phyloP scores from a whole-genome alignment of 64 coral and sea anemone species.

The Porites australiensis region DNA sequence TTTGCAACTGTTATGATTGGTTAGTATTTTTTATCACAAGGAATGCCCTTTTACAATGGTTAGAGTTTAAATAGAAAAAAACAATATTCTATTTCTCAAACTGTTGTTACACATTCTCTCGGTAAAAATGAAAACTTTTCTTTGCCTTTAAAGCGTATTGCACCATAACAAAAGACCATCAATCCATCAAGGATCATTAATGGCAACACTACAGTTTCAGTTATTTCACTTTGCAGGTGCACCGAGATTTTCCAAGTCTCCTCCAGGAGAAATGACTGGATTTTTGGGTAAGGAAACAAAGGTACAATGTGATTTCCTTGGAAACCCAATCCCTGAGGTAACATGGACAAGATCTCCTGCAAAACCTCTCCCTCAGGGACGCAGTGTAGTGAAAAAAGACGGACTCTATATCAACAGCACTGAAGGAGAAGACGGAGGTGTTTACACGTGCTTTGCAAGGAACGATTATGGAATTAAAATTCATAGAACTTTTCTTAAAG shows the following conservation, averaged over 20 bases:
- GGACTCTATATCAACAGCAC: conserved; percentile 22
- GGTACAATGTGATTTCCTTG: conserved; percentile 34
- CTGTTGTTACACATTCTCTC: too few relatives aligned
- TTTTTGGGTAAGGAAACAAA: background rate
- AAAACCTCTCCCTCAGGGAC: conserved; percentile 18
- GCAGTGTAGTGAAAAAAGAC: conserved; percentile 1
- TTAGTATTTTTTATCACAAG: too few relatives aligned
- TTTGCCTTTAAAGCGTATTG: too few relatives aligned
- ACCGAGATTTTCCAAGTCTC: conserved; percentile 32
- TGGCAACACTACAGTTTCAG: too few relatives aligned
- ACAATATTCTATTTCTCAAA: too few relatives aligned
- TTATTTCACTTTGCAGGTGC: background rate
- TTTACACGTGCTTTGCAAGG: conserved; percentile 44
- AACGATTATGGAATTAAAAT: conserved; percentile 52
- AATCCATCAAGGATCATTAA: too few relatives aligned
- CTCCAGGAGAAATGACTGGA: background rate
- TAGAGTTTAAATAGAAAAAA: too few relatives aligned
- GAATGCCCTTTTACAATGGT: too few relatives aligned
- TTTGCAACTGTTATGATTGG: too few relatives aligned
- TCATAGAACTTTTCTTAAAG: conserved; percentile 29
- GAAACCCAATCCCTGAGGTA: conserved; percentile 32
- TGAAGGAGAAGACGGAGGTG: background rate
- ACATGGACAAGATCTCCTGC: conserved; percentile 43
- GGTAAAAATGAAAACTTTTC: too few relatives aligned
- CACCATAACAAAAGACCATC: too few relatives aligned